These are phyloP conservation scores for Aix galericulata DNA, from an alignment of 2,113 vertebrate genomes.

Conservation along the genomic window DNA sequence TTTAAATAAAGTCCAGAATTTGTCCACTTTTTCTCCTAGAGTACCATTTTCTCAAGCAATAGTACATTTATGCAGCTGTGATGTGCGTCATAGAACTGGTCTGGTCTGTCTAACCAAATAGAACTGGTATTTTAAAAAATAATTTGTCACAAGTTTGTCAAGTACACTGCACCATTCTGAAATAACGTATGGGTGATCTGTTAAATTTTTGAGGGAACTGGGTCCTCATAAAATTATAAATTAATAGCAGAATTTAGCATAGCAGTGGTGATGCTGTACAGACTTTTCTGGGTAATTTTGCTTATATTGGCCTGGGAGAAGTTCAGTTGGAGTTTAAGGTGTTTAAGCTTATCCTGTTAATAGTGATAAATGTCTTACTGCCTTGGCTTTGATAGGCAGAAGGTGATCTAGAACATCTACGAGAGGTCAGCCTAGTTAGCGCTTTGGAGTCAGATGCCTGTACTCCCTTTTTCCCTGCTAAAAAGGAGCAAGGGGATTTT, in stretches of 20 bases:
- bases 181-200: not conserved
- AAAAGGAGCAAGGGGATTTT: not conserved
- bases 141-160: not conserved
- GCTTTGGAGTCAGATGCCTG: rapidly evolving
- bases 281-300: not conserved
- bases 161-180: not conserved
- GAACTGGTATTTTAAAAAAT: not conserved
- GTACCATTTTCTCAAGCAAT: not conserved
- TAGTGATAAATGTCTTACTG: not conserved
- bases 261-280: not conserved
- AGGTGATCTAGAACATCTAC: not conserved
- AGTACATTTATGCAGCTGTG: not conserved
- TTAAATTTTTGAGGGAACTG: not conserved
- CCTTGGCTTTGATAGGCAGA: not conserved
- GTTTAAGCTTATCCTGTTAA: not conserved
- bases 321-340: not conserved
- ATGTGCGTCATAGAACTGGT: not conserved
- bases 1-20: not conserved
- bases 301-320: not conserved
- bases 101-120: not conserved
- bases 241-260: not conserved
- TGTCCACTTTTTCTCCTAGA: not conserved
- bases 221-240: not conserved
- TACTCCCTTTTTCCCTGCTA: not conserved
- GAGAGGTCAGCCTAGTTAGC: not conserved